phyloP scores from a whole-genome alignment of 2,797 vertebrate genomes.

The Oophaga sylvatica region DNA sequence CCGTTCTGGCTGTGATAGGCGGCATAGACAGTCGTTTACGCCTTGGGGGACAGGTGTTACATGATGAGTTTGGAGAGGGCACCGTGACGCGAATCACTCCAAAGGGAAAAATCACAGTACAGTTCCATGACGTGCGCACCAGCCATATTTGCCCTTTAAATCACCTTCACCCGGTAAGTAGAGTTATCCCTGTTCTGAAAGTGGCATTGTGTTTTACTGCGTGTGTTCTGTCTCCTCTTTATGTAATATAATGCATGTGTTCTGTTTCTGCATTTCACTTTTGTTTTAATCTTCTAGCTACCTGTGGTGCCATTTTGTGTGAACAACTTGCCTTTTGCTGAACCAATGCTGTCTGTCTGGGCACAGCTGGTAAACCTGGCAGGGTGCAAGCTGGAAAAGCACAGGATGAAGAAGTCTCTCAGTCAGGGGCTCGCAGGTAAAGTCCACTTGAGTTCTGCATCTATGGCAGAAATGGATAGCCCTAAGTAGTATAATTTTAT shows the following conservation, averaged over 20 bases:
- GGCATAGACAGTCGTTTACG: constrained; percentile 94
- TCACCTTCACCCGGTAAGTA: constrained; percentile 90
- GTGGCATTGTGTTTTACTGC: neutral
- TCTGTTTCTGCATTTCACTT: neutral
- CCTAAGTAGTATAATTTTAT: constrained; percentile 10
- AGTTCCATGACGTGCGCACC: constrained; percentile 91
- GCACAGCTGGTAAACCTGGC: constrained; percentile 95
- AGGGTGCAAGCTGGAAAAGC: constrained; percentile 94
- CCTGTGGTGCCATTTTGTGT: constrained; percentile 88
- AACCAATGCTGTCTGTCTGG: constrained; percentile 93
- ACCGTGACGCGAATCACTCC: constrained; percentile 96
- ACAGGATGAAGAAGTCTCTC: constrained; percentile 87
- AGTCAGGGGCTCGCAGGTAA: constrained; percentile 88
- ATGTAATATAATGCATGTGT: neutral
- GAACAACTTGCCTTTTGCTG: constrained; percentile 92
- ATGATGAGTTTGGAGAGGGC: constrained; percentile 95
- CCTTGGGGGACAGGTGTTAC: constrained; percentile 92
- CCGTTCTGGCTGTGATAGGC: constrained; percentile 94
- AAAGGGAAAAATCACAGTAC: constrained; percentile 94
- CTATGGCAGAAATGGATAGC: constrained; percentile 3
- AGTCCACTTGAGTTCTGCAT: neutral
- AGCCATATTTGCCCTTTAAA: constrained; percentile 89
- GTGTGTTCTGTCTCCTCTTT: neutral
- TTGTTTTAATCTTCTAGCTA: constrained; percentile 74
- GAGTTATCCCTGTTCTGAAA: neutral